Evolutionary conservation across 2,888 invertebrate species (phyloP).

Genomic region (Rhopalosiphum nymphaeae): DNA sequence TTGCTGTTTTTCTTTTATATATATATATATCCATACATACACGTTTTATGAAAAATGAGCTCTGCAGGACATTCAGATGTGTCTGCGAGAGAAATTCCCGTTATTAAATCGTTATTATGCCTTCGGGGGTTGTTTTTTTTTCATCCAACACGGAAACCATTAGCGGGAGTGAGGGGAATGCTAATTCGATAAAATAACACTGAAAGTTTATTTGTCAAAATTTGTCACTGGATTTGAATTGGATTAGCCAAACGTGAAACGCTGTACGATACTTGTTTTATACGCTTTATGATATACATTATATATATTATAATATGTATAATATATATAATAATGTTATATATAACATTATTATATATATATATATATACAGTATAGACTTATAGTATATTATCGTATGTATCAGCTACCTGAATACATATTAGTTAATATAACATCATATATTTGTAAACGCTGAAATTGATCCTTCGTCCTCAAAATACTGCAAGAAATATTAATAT

Average conservation of each 20-base stretch:
- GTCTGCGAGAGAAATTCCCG: conserved; percentile 45
- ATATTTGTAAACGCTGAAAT: neutral
- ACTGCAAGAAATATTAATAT: neutral
- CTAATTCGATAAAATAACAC: conserved; percentile 59
- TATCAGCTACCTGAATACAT: neutral
- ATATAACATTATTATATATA: too few species aligned
- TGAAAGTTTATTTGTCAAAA: conserved; percentile 55
- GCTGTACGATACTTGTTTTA: neutral
- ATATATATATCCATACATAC: conserved; percentile 3
- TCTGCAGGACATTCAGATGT: conserved; percentile 52
- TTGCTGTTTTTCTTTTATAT: conserved; percentile 44
- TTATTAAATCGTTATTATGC: conserved; percentile 64
- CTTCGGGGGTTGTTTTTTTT: conserved; percentile 40
- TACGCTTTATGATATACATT: neutral
- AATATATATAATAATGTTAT: too few species aligned
- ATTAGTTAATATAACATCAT: neutral
- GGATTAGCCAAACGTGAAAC: conserved; percentile 7
- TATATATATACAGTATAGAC: neutral
- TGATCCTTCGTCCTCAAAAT: neutral
- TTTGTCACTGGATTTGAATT: conserved; percentile 55
- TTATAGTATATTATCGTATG: neutral
- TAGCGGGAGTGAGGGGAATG: conserved; percentile 43
- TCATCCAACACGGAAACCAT: conserved; percentile 52
- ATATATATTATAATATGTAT: neutral
- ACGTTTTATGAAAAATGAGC: conserved; percentile 59